phyloP scores from a whole-genome alignment of 2,113 vertebrate species.

The Ploceus nigricollis region DNA sequence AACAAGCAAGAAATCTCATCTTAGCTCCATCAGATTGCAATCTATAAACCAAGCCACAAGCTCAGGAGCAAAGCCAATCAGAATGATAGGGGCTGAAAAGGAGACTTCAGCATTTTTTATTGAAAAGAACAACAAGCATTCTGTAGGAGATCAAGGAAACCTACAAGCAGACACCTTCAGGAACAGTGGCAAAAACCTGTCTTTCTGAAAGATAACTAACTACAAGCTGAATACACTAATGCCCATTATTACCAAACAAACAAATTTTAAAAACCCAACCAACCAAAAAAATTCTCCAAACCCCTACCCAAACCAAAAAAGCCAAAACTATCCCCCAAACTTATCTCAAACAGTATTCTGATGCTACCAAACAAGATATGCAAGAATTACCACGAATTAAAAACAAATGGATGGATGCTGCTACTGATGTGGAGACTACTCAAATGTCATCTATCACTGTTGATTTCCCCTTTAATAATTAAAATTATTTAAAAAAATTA shows the following conservation, averaged over 20 bases:
- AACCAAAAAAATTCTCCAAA: not conserved
- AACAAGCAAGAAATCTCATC: not conserved
- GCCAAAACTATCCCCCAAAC: fast-evolving
- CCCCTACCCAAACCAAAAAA: not conserved
- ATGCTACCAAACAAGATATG: not conserved
- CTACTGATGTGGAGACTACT: not conserved
- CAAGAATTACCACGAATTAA: not conserved
- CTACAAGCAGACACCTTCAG: not conserved
- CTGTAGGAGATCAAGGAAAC: not conserved
- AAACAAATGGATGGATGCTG: not conserved
- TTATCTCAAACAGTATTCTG: not conserved
- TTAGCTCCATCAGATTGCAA: not conserved
- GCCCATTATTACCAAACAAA: not conserved
- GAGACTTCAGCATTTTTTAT: not conserved
- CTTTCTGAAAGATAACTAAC: not conserved
- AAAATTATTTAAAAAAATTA: not conserved
- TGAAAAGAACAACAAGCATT: not conserved
- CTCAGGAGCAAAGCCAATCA: not conserved
- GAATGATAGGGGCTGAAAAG: not conserved
- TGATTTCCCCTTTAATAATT: not conserved
- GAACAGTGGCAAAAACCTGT: not conserved
- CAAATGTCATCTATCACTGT: not conserved
- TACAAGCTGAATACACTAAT: not conserved
- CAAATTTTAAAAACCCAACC: not conserved
- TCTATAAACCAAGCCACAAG: not conserved